Conservation (phyloP, 1,140 invertebrate species). For the Cyclina sinensis region DNA sequence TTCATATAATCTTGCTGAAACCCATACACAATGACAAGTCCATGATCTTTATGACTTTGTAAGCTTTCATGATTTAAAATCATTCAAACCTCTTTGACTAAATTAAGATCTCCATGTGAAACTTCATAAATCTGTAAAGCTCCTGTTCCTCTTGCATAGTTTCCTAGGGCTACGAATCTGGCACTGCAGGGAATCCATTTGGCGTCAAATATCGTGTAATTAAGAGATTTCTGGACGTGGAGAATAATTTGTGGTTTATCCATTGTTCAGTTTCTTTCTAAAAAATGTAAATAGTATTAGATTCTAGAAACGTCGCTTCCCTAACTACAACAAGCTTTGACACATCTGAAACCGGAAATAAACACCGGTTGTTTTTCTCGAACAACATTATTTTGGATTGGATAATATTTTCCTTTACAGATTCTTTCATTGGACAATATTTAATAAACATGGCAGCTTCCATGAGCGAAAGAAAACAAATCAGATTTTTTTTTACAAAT, state of each 20-base stretch:
- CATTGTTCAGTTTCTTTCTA: constrained; percentile 83
- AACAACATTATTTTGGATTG: constrained; percentile 7
- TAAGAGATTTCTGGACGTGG: constrained; percentile 93
- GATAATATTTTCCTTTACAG: neutral
- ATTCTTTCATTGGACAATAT: constrained; percentile 27
- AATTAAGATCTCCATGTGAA: constrained; percentile 90
- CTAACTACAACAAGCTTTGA: constrained; percentile 58
- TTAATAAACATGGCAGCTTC: constrained; percentile 14
- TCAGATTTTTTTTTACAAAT: neutral
- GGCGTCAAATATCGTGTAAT: constrained; percentile 96
- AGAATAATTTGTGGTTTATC: constrained; percentile 96
- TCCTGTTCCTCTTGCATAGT: constrained; percentile 93
- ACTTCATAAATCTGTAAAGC: constrained; percentile 96
- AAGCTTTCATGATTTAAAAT: no score
- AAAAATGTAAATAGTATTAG: neutral
- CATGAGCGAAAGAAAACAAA: constrained; percentile 4
- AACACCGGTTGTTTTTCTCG: constrained; percentile 2
- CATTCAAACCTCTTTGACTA: constrained; percentile 89
- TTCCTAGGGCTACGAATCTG: constrained; percentile 96
- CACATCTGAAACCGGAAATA: constrained; percentile 44
- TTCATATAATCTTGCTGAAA: no score
- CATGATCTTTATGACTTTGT: no score
- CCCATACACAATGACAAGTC: no score
- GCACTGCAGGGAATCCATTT: constrained; percentile 98
- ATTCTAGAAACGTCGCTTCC: constrained; percentile 59